A percentile compares a stretch with the other conserved stretches of the same genome.
Conservation (phyloP, 30 jellyfish, hydroid and myxozoan genomes). For the Sanderia malayensis region DNA sequence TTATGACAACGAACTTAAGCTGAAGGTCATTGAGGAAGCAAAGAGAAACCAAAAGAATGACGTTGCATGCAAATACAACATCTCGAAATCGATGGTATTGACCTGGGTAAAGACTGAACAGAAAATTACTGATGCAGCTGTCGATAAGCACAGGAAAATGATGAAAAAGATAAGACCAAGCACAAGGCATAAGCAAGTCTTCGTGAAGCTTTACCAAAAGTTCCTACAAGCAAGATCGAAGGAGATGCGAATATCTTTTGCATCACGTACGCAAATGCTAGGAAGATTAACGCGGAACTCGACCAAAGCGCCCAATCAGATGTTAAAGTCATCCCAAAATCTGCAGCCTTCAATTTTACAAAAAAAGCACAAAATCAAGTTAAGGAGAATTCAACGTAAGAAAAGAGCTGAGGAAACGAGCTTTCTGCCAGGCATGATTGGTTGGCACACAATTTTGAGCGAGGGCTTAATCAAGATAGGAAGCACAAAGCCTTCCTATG, state of each 20-base stretch:
- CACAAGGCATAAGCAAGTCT: conserved; percentile 11
- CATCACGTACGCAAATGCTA: conserved; percentile 1
- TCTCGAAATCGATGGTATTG: conserved; percentile 19
- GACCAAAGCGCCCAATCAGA: conserved; percentile 10
- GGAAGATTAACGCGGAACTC: conserved; percentile 4
- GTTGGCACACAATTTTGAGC: conserved; percentile 32
- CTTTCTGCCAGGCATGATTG: conserved; percentile 25
- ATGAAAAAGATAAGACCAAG: conserved; percentile 9
- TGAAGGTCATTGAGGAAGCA: background rate
- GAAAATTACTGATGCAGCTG: conserved; percentile 12
- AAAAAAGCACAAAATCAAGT: background rate
- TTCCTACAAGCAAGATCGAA: conserved; percentile 13
- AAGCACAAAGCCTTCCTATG: conserved; percentile 6
- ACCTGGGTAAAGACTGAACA: conserved; percentile 14
- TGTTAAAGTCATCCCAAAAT: conserved; percentile 5
- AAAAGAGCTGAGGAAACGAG: conserved; percentile 1
- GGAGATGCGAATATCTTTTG: background rate
- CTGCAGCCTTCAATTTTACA: conserved; percentile 10
- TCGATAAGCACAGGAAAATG: conserved; percentile 1
- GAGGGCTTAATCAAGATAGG: conserved; percentile 38
- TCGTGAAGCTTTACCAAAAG: conserved; percentile 6
- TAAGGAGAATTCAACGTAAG: background rate
- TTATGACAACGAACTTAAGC: conserved; percentile 28
- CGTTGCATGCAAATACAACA: conserved; percentile 4
- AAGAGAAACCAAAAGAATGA: conserved; percentile 1